phyloP scores from a whole-genome alignment of 2,113 vertebrate genomes.

The Chionodraco myersi region DNA sequence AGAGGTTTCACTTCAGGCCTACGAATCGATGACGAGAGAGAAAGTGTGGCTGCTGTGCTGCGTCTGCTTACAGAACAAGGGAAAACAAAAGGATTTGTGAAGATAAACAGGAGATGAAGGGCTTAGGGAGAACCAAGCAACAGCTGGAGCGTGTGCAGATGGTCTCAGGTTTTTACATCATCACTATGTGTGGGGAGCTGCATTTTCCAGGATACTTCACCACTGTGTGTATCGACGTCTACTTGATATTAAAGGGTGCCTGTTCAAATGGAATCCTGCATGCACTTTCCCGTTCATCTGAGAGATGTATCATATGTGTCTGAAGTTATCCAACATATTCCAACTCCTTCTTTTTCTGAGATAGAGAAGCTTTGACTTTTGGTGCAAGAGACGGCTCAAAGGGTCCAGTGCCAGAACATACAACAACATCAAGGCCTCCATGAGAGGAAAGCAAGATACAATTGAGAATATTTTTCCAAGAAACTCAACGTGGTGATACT shows the following conservation, averaged over 20 bases:
- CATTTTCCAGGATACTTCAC: conserved; percentile 13
- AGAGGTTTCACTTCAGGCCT: background rate
- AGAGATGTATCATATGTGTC: conserved; percentile 28
- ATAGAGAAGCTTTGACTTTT: conserved; percentile 24
- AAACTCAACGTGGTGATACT: conserved; percentile 54
- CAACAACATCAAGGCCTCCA: conserved; percentile 56
- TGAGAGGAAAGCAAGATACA: conserved; percentile 46
- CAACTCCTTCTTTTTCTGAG: conserved; percentile 41
- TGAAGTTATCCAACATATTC: conserved; percentile 22
- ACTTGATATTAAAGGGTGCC: background rate
- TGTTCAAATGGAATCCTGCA: conserved; percentile 2
- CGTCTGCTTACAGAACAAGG: conserved; percentile 26
- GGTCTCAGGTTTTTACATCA: conserved; percentile 38
- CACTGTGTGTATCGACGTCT: background rate
- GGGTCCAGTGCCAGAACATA: conserved; percentile 52
- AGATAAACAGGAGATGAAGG: conserved; percentile 56
- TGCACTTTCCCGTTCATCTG: background rate
- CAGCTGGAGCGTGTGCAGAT: conserved; percentile 25
- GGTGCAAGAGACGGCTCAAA: conserved; percentile 13
- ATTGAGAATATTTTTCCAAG: conserved; percentile 63
- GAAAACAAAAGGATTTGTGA: conserved; percentile 55
- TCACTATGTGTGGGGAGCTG: conserved; percentile 20
- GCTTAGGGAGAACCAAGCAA: conserved; percentile 37
- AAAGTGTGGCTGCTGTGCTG: conserved; percentile 19
- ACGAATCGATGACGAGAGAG: conserved; percentile 5